Base-by-base conservation (phyloP, 1,140 invertebrate species). In the Formica selysi region DNA sequence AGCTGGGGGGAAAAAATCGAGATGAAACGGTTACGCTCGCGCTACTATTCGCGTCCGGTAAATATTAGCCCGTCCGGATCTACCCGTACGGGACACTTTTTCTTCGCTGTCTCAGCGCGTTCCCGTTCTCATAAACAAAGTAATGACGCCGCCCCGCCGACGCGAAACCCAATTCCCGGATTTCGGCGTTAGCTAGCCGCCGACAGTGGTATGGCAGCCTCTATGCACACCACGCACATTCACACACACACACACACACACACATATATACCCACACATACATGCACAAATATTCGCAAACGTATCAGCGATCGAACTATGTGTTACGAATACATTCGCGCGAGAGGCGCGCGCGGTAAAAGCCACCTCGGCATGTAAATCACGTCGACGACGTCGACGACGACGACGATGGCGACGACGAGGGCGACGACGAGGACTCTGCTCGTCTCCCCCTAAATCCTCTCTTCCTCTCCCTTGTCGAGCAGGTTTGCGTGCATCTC, bases 61-160 rank as follows among this genome's bases (percentile, higher is more conserved):
- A 93, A 93, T 93, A 93, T 92, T 88, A 90, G 65, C 67, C 61
- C 59, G 57, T 68, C 59, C 85, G 38, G 65, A 48, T 78, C 64
- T 81, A 54, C 65, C 51, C 85, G 79, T 78, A 44, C 86, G 80
- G 67, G 74, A 89, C 87, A 88, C 88, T 93, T 90, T 92, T 92
- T 92, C 90, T 91, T 88, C 86, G 67, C 88, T 92, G 92, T 94
- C 92, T 91, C 90, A 51, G 85, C 90, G 86, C 85, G 80, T 94
- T 94, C 89, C 85, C 86, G 85, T 90, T 87, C 92, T 91, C 92
- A 92, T 93, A 93, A 93, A 93, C 91, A 92, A 93, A 90, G 92
- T 93, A 93, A 93, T 91, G 92, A 93, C 91, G 76, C 76, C 48
- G 48, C 62, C 44, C 79, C 73, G 83, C 88, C 85, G 68, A 90